These are phyloP conservation scores for Malaclemys terrapin DNA, from an alignment of 2,113 vertebrate genomes.

Conservation along the genomic window DNA sequence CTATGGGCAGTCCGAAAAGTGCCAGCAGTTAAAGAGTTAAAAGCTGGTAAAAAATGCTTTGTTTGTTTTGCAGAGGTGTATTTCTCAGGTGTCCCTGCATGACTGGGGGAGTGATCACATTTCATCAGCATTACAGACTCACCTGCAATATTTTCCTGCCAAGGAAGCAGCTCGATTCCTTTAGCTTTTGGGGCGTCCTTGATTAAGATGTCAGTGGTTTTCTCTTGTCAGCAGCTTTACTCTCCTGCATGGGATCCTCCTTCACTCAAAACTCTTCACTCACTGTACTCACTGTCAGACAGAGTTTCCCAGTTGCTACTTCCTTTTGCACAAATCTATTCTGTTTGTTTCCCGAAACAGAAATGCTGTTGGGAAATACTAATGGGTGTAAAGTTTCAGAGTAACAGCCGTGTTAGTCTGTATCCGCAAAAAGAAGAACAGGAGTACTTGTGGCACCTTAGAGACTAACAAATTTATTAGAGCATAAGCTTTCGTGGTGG, in stretches of 20 bases:
- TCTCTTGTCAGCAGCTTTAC: accelerated
- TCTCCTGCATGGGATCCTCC: accelerated
- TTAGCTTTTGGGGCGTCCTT: neutral
- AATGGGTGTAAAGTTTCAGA: accelerated
- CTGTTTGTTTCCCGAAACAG: accelerated
- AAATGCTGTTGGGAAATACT: neutral
- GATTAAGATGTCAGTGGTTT: neutral
- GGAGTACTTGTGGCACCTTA: too few relatives aligned
- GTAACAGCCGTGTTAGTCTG: too few relatives aligned
- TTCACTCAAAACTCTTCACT: neutral
- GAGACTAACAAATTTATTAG: too few relatives aligned
- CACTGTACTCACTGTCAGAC: accelerated
- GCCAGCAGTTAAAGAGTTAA: neutral
- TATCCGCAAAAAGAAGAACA: too few relatives aligned
- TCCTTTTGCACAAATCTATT: neutral
- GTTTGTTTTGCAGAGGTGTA: neutral
- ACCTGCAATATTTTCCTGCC: neutral
- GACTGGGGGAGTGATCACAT: neutral
- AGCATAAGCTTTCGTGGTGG: too few relatives aligned
- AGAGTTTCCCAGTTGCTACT: neutral
- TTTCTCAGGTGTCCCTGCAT: neutral
- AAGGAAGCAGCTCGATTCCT: neutral
- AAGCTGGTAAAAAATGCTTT: neutral
- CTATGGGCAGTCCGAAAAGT: neutral
- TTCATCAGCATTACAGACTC: neutral